These are phyloP conservation scores for Borostomias antarcticus DNA, from an alignment of 2,797 vertebrate genomes.

Conservation along the genomic window DNA sequence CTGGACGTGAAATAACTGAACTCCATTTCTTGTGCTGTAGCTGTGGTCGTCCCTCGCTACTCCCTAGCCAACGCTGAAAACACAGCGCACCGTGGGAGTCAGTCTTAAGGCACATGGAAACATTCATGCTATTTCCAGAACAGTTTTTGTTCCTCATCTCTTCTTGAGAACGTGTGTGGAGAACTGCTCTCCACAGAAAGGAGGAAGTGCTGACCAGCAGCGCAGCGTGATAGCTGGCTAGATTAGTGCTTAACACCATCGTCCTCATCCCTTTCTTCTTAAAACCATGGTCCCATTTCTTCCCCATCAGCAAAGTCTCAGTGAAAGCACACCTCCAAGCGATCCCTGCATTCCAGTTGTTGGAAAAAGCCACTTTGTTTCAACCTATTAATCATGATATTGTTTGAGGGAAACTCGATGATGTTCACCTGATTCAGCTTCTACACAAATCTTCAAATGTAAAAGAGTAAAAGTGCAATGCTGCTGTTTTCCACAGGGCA, in stretches of 20 bases:
- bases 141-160: conserved; percentile 1
- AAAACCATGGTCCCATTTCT: too few relatives aligned
- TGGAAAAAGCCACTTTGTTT: neutral
- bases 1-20: neutral
- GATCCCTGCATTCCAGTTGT: neutral
- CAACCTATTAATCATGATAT: too few relatives aligned
- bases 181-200: conserved; percentile 13
- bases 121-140: neutral
- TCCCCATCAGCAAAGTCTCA: neutral
- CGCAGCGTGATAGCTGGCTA: neutral
- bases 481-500: too few relatives aligned
- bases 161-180: neutral
- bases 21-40: neutral
- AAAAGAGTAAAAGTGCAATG: too few relatives aligned
- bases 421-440: too few relatives aligned
- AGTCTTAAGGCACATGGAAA: neutral
- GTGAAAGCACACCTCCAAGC: too few relatives aligned
- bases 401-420: too few relatives aligned
- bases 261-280: too few relatives aligned
- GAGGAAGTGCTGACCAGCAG: conserved; percentile 22
- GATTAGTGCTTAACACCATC: neutral
- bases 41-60: too few relatives aligned
- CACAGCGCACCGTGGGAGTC: too few relatives aligned
- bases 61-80: too few relatives aligned
- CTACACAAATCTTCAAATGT: too few relatives aligned